phyloP scores from a whole-genome alignment of 2,797 vertebrate genomes.

The Anas bernieri region DNA sequence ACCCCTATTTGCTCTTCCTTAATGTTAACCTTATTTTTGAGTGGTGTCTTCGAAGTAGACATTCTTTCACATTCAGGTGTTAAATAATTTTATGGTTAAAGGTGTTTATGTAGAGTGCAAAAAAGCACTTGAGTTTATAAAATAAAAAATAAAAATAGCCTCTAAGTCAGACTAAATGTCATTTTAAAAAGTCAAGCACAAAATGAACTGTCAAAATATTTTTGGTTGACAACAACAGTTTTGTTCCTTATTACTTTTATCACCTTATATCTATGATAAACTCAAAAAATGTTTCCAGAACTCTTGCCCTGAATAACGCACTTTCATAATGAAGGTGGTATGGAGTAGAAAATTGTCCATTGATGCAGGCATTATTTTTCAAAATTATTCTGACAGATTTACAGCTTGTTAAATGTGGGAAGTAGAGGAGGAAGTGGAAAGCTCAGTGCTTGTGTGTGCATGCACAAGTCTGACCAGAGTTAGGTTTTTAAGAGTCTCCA shows the following conservation, averaged over 20 bases:
- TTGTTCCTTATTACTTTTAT: background rate
- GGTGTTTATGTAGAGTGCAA: background rate
- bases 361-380: conserved; percentile 3
- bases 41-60: background rate
- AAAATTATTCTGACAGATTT: conserved; percentile 4
- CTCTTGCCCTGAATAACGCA: background rate
- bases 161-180: background rate
- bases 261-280: background rate
- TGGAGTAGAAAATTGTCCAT: background rate
- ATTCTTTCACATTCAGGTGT: background rate
- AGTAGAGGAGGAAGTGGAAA: background rate
- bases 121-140: background rate
- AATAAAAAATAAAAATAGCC: background rate
- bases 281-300: background rate
- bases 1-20: background rate
- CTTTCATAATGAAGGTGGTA: background rate
- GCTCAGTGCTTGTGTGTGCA: background rate
- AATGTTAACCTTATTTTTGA: background rate
- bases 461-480: background rate
- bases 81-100: background rate
- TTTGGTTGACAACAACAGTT: background rate
- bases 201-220: background rate
- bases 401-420: conserved; percentile 1
- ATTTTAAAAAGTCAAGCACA: conserved; percentile 3
- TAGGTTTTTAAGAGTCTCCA: conserved; percentile 14